A percentile compares a stretch with the other conserved stretches of the same genome.
phyloP scores from a whole-genome alignment of 2,888 invertebrate genomes.

The Tromatobia lineatoria region DNA sequence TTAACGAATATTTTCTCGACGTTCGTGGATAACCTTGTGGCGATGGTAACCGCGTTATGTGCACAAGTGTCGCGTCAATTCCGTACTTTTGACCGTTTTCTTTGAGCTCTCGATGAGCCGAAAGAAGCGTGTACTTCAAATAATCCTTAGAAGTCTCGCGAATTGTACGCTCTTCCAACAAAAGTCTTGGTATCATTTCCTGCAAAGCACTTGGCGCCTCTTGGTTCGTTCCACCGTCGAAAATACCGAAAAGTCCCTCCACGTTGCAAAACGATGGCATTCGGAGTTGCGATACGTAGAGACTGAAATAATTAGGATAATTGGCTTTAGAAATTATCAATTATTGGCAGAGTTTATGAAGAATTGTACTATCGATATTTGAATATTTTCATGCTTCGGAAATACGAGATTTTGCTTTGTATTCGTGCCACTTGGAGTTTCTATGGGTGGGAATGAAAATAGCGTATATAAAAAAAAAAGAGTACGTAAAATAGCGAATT shows the following conservation, averaged over 20 bases:
- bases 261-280: constrained; percentile 92
- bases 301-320: constrained; percentile 80
- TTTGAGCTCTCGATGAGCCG: constrained; percentile 92
- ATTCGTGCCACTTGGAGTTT: no score
- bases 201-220: constrained; percentile 90
- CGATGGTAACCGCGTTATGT: constrained; percentile 89
- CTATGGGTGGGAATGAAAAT: no score
- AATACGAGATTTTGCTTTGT: no score
- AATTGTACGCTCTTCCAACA: constrained; percentile 92
- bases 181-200: constrained; percentile 91
- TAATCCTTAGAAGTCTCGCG: constrained; percentile 93
- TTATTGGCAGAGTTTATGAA: no score
- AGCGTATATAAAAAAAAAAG: no score
- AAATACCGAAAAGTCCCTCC: constrained; percentile 94
- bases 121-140: constrained; percentile 93
- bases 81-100: constrained; percentile 92
- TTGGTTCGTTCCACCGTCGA: constrained; percentile 92
- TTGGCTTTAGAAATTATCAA: not conserved
- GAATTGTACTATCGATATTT: no score
- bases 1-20: constrained; percentile 89
- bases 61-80: constrained; percentile 91
- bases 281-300: constrained; percentile 93
- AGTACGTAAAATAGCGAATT: no score
- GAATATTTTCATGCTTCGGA: no score
- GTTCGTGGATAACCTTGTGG: constrained; percentile 88